Conservation (phyloP, 2,797 vertebrate species). For the Novumbra hubbsi region DNA sequence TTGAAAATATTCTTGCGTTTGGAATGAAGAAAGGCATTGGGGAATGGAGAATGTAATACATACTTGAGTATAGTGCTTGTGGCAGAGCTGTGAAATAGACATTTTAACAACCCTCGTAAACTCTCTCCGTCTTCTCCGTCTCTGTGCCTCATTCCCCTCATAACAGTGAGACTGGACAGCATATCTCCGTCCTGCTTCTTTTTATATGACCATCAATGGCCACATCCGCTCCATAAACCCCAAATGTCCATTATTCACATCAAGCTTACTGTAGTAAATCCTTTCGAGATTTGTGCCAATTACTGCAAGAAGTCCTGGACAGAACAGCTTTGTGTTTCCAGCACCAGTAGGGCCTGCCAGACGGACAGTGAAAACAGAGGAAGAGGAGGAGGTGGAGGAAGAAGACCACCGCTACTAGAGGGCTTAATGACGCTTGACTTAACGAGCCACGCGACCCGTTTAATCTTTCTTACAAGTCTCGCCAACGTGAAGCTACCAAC, state of each 20-base stretch:
- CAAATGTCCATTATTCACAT: slow-evolving; percentile 50
- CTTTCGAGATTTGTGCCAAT: slow-evolving; percentile 42
- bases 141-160: slow-evolving; percentile 3
- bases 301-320: slow-evolving; percentile 46
- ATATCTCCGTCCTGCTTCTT: neutral
- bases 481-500: too few species aligned
- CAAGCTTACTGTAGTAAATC: slow-evolving; percentile 64
- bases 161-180: slow-evolving; percentile 15
- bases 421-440: neutral
- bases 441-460: slow-evolving; percentile 2
- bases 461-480: slow-evolving; percentile 15
- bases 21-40: too few species aligned
- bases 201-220: slow-evolving; percentile 30
- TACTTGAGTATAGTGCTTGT: slow-evolving; percentile 16
- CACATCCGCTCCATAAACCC: slow-evolving; percentile 27
- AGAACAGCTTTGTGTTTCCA: slow-evolving; percentile 29
- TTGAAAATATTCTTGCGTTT: too few species aligned
- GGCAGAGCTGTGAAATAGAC: slow-evolving; percentile 49
- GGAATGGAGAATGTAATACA: too few species aligned
- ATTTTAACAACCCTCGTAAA: slow-evolving; percentile 64
- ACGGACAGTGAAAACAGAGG: neutral
- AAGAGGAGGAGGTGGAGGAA: neutral
- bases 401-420: neutral
- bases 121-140: slow-evolving; percentile 25
- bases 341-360: slow-evolving; percentile 30